These are phyloP conservation scores for Tinea trinotella DNA, from an alignment of 2,888 invertebrate species.

Conservation along the genomic window DNA sequence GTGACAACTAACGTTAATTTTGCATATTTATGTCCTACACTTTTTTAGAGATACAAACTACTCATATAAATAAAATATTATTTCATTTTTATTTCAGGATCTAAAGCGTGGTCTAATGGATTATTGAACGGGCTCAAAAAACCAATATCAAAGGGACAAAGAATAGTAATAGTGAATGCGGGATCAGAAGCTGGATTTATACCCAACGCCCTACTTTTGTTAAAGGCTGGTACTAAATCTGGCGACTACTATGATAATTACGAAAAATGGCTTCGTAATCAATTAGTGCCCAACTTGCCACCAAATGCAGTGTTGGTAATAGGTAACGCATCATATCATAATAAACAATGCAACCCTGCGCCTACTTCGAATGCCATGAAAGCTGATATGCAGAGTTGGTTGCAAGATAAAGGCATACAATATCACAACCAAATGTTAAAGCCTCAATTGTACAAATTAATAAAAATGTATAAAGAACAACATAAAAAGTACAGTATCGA, in stretches of 20 bases:
- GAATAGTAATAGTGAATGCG: constrained; percentile 24
- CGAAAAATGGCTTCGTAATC: constrained; percentile 28
- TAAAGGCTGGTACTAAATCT: constrained; percentile 26
- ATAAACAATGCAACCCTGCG: constrained; percentile 24
- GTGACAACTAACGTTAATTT: too few species aligned
- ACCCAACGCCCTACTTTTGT: constrained; percentile 24
- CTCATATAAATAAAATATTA: too few species aligned
- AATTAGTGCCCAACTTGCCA: constrained; percentile 30
- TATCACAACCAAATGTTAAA: constrained; percentile 23
- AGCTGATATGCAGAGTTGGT: constrained; percentile 27
- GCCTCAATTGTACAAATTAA: constrained; percentile 26
- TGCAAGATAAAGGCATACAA: constrained; percentile 25
- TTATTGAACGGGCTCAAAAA: constrained; percentile 23
- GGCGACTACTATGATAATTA: constrained; percentile 31
- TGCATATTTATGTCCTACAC: too few species aligned
- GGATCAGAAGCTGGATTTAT: constrained; percentile 23
- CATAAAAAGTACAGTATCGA: constrained; percentile 24
- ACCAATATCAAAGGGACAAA: constrained; percentile 27
- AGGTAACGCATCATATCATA: constrained; percentile 31
- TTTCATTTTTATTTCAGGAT: too few species aligned
- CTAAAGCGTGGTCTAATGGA: neutral
- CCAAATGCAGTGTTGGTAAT: constrained; percentile 27
- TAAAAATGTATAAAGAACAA: constrained; percentile 24
- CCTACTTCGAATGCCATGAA: constrained; percentile 26
- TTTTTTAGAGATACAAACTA: too few species aligned